Base-by-base conservation (phyloP, 2,888 invertebrate genomes). In the Acanthopleura granulata region DNA sequence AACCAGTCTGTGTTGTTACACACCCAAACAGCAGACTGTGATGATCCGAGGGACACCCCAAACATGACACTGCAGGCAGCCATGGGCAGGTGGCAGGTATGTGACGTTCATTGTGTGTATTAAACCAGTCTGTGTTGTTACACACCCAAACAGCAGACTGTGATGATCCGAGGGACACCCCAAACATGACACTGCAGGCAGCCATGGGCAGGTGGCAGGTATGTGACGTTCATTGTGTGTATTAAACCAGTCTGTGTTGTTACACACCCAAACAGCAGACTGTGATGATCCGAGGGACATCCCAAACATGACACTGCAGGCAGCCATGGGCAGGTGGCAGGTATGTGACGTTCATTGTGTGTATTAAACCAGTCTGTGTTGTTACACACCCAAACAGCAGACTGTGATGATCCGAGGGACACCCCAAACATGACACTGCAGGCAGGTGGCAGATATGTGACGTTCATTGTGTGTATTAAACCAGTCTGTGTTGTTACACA, bases 201-300 rank as follows among this genome's bases (percentile, higher is more conserved):
- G 79, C 81, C 12, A 82, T 85, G 83, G 76, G 72, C 50, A 50
- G 77, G 22, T 83, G 77, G 62, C 81, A 83, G 83, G 85, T 85
- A 81, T 14, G 49, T 6, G 4, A 40, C 4, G 40, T 3, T 40
- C 40, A 40, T 6, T 3, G 40, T 40, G 40, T 40, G 40, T 40
- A 40, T 9, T 40, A 9, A 40, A 40, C 40, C 9, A 9, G 40
- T 40, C 40, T 40, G 40, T 40, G 40, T 9, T 40, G 40, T 40
- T 40, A 40, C 40, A 40, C 40, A 40, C 9, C 40, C 9, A 6
- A 6, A 40, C 40, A 9, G 40, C 9, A 40, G 40, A 40, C 40
- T 6, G 40, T 25, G 75, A 79, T 29, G 77, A 77, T 1, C 74
- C 84, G 40, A 75, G 76, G 18, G 76, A 82, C 70, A 78, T 76